Evolutionary conservation across 1,140 invertebrate genomes (phyloP).

Genomic region (Cydia splendana): DNA sequence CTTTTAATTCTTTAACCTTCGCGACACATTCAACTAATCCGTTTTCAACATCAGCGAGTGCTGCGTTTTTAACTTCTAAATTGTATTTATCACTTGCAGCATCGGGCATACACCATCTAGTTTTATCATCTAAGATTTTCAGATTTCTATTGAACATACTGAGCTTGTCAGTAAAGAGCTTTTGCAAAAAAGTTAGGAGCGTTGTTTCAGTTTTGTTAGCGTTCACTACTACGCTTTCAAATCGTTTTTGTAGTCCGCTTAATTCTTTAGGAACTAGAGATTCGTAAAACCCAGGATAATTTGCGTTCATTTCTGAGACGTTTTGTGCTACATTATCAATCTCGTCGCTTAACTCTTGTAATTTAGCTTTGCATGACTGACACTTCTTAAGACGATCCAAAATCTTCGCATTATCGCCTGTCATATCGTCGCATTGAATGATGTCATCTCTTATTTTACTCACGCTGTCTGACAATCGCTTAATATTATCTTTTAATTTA

Average conservation of each 20-base stretch:
- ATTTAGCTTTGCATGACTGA: slow-evolving; percentile 84
- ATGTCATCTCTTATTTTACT: slow-evolving; percentile 91
- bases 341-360: slow-evolving; percentile 83
- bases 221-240: slow-evolving; percentile 86
- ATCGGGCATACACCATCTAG: slow-evolving; percentile 95
- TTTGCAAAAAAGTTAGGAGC: slow-evolving; percentile 90
- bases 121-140: slow-evolving; percentile 90
- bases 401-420: slow-evolving; percentile 92
- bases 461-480: slow-evolving; percentile 84
- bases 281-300: slow-evolving; percentile 90
- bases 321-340: slow-evolving; percentile 85
- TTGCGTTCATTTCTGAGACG: slow-evolving; percentile 86
- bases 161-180: slow-evolving; percentile 92
- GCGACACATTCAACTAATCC: slow-evolving; percentile 85
- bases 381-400: slow-evolving; percentile 88
- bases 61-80: slow-evolving; percentile 93
- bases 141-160: slow-evolving; percentile 89
- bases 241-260: slow-evolving; percentile 87
- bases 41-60: slow-evolving; percentile 88
- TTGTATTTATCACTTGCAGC: slow-evolving; percentile 93
- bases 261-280: slow-evolving; percentile 89
- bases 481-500: slow-evolving; percentile 85
- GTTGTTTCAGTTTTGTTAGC: slow-evolving; percentile 91
- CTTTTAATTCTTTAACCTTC: slow-evolving; percentile 84
- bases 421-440: slow-evolving; percentile 94